Evolutionary conservation across 2,797 vertebrate genomes (phyloP), one percentile per base, ranked within the genome.

Genomic region (Gallinago stenura): DNA sequence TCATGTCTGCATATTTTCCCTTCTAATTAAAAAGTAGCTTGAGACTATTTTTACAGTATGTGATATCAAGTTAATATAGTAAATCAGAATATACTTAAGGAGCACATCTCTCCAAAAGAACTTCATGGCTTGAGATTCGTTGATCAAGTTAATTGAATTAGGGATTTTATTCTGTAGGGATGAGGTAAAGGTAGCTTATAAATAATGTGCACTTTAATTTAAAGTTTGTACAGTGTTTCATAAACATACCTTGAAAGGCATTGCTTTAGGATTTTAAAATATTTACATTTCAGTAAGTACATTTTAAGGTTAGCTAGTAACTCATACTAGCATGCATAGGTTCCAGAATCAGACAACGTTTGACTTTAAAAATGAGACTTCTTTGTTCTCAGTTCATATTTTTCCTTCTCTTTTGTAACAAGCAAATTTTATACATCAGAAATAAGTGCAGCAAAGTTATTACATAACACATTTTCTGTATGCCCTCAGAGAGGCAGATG

Each of bases 1-100:
- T 93, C 19, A 60, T 80, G 77, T 90, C 84, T 92, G 70, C 73
- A 37, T 96, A 91, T 95, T 90, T 93, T 90, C 87, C 15, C 1
- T 14, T 93, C 80, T 95, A 96, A 96, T 97, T 96, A 96, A 95
- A 91, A 95, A 78, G 66, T 72, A 80, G 50, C 56, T 94, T 68
- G 17, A 96, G 50, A 60, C 31, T 35, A 15, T 88, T 75, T 15
- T 87, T 96, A 91, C 33, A 90, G 80, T 65, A 88, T 2, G 24
- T 65, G 58, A 83, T 33, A 72, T 12, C 31, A 77, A 69, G 15
- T 92, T 71, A 95, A 94, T 79, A 65, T 20, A 76, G 68, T 48
- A 91, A 94, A 95, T 87, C 30, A 89, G 50, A 86, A 86, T 19
- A 18, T 57, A 66, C 24, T 53, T 64, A 95, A 95, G 57, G 20